Base-by-base conservation (phyloP, 92 coral and sea anemone species). In the Epizoanthus fatuus region DNA sequence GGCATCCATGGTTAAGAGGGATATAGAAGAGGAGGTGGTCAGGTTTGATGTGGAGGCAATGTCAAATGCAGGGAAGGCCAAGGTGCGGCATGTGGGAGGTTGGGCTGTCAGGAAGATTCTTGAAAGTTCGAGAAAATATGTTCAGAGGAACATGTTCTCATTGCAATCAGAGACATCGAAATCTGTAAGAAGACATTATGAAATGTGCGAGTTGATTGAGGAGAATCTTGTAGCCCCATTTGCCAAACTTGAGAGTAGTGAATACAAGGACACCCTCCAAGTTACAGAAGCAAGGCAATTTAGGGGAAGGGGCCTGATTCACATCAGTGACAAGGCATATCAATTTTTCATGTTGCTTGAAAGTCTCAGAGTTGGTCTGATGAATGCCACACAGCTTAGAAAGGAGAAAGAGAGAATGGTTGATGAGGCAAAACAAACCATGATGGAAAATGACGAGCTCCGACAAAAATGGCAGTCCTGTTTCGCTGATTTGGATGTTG, bases 181-280 rank as follows among this genome's bases (percentile, higher is more conserved):
- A 1, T 69, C 78, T 12, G 78, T 81, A 0, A 35, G 35, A 45
- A 47, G 64, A 35, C 79, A 82, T 39, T 52, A 53, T 52, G 49
- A 37, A 13, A 82, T 69, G 19, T 69, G 79, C 4, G 57, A 82
- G 52, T 45, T 82, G 14, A 82, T 82, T 2, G 79, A 82, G 53
- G 86, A 82, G 37, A 56, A 73, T 3, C 79, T 82, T 11, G 69
- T 82, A 2, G 67, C 29, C 1, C 60, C 81, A 54, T 16, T 62
- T 38, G 25, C 57, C 6, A 2, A 62, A 1, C 44, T 79, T 1
- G 56, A 63, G n/a, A 3, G 25, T 20, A 58, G 63, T 13, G 5
- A 6, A 2, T 5, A n/a, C 56, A 70, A 70, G 19, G 80, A 58
- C 38, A 83, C 79, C 37, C 54, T 52, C 12, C 68, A 70, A 44